Evolutionary conservation across 2,113 vertebrate species (phyloP).

Genomic region (Mesembrinibis cayennensis): DNA sequence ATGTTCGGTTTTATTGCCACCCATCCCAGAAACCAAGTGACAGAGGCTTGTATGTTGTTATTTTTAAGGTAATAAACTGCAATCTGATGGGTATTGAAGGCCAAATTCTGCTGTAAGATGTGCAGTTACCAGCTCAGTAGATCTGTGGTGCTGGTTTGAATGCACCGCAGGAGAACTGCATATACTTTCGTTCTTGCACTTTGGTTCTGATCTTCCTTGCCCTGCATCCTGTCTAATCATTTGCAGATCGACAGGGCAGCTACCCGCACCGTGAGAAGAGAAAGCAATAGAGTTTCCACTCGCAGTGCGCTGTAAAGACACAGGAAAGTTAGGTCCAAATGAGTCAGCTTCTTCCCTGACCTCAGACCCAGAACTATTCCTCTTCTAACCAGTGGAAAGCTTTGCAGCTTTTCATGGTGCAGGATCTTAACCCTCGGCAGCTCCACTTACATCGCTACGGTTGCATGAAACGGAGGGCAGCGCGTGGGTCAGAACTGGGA

Average conservation of each 20-base stretch:
- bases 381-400: not conserved
- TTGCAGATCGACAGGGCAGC: not conserved
- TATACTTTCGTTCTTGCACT: not conserved
- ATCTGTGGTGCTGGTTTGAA: not conserved
- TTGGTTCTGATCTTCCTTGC: not conserved
- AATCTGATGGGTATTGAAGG: not conserved
- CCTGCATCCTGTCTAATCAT: not conserved
- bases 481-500: not conserved
- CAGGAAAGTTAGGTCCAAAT: not conserved
- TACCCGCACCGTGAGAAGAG: rapidly evolving
- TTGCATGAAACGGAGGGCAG: not conserved
- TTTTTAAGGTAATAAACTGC: not conserved
- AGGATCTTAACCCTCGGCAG: not conserved
- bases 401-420: not conserved
- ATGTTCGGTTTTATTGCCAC: not conserved
- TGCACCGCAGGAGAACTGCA: rapidly evolving
- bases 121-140: not conserved
- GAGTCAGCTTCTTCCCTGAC: not conserved
- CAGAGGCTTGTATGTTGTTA: not conserved
- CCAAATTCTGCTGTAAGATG: not conserved
- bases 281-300: not conserved
- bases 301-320: not conserved
- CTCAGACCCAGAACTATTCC: not conserved
- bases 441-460: rapidly evolving
- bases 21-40: not conserved